Base-by-base conservation (phyloP, 2,797 vertebrate species). In the Botia kubotai region DNA sequence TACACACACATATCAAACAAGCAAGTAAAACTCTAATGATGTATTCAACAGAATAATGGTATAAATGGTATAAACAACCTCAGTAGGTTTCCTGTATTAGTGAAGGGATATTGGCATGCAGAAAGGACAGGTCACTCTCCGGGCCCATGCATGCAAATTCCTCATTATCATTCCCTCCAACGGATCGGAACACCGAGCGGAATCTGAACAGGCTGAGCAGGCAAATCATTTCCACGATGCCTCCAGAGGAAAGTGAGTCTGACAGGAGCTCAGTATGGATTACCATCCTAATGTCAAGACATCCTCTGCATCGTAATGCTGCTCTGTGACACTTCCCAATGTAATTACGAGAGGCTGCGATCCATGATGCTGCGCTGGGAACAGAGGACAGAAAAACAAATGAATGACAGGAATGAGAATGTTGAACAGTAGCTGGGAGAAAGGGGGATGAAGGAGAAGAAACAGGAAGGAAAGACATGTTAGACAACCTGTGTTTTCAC, bases 271-370 rank as follows among this genome's bases (percentile, higher is more conserved):
- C 21, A 36, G 53, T 80, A 55, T 73, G 66, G 74, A 83, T 85
- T 67, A 68, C 77, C 71, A 81, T 16, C 50, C 65, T 83, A 78
- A 81, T 83, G 58, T 55, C 76, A 50, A 78, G 75, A 74, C 70
- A 50, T 63, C 66, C 67, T 66, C 48, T 70, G 76, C 60, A 85
- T 82, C 50, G 67, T 62, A 82, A 76, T 82, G n/a, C 55, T 57
- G n/a, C 39, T 71, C 6, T 43, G 48, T 60, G 16, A 11, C 72
- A n/a, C 65, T 23, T 66, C 23, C 36, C 46, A 57, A 1, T 21
- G 4, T 66, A 72, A 52, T 79, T 60, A 83, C 14, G 33, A 75
- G 63, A 17, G 1, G 33, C 11, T 60, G 46, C 68, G 70, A 70
- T 83, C 66, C 36, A 8, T 39, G 48, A 36, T 36, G 36, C 21